Evolutionary conservation across 2,888 invertebrate genomes (phyloP).

Genomic region (Drosophila anceps): DNA sequence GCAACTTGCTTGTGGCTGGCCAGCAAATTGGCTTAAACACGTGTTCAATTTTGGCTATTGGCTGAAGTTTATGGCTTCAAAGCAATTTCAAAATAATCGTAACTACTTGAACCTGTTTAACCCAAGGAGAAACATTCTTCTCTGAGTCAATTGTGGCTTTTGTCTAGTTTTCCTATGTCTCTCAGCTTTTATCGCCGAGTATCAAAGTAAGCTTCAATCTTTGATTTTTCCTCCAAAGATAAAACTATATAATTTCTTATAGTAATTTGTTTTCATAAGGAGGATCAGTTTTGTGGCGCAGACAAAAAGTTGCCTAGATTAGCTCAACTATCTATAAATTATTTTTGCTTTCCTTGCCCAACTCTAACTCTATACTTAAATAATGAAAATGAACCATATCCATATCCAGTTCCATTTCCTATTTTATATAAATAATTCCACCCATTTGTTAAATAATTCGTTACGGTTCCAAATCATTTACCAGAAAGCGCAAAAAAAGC

Average conservation of each 20-base stretch:
- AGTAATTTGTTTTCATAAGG: too few relatives aligned
- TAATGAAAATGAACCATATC: not conserved
- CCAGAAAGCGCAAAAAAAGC: constrained; percentile 1
- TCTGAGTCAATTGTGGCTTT: too few relatives aligned
- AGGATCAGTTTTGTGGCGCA: too few relatives aligned
- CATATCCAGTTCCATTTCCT: constrained; percentile 2
- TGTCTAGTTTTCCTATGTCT: too few relatives aligned
- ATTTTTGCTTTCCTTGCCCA: too few relatives aligned
- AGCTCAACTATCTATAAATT: not conserved
- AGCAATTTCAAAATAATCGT: not conserved
- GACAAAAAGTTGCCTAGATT: too few relatives aligned
- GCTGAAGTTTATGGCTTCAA: not conserved
- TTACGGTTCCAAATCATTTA: constrained; percentile 9
- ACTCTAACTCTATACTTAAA: not conserved
- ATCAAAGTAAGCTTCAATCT: too few relatives aligned
- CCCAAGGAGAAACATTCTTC: too few relatives aligned
- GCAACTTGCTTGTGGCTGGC: constrained; percentile 20
- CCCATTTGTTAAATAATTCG: constrained; percentile 5
- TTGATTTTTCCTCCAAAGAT: too few relatives aligned
- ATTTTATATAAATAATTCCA: not conserved
- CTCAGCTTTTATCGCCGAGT: too few relatives aligned
- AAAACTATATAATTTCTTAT: too few relatives aligned
- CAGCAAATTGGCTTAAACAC: not conserved
- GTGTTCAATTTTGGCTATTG: not conserved
- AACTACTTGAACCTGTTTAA: not conserved